Evolutionary conservation across 2,113 vertebrate genomes (phyloP), one percentile per base, ranked within the genome.

Genomic region (Maylandia zebra): DNA sequence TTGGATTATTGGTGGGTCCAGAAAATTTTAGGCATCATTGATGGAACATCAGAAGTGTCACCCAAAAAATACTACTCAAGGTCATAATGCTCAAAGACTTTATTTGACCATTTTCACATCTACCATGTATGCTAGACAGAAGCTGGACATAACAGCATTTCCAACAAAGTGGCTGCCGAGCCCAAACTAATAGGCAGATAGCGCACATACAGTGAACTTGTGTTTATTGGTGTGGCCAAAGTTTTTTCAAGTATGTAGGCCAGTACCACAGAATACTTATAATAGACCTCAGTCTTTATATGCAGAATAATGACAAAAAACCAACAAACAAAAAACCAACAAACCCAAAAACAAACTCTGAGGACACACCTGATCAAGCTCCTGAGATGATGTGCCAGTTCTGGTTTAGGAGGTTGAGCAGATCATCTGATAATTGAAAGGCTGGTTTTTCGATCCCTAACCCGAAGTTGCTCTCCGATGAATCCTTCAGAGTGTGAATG

Each of bases 1-100:
- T 71, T 43, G 11, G 2, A 43, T 71, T 41, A 69, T 41, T 71
- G 64, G n/a, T 71, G 36, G 36, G 64, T 24, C n/a, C 5, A 13
- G 34, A 41, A 5, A 41, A 22, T 0, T 41, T 41, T 1, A 41
- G 34, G 11, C 64, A 8, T 38, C 61, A 38, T 0, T 41, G 36
- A 41, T 38, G 11, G 0, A 69, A 69, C 19, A 41, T 41, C 36
- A 69, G 36, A 69, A 66, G 61, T 5, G 34, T n/a, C 61, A 38
- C 3, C 34, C 34, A 43, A 71, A 71, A 69, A 71, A 41, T 24
- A 41, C 12, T 41, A 41, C 5, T 71, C 12, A 41, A 14, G n/a
- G 36, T 71, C 64, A 43, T 24, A 24, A 71, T 71, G n/a, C n/a
- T 10, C 66, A 71, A 45, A 74, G 12, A 74, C 66, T 45, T 16